Evolutionary conservation across 2,113 vertebrate species (phyloP), one percentile per base, ranked within the genome.

Genomic region (Gila orcuttii): DNA sequence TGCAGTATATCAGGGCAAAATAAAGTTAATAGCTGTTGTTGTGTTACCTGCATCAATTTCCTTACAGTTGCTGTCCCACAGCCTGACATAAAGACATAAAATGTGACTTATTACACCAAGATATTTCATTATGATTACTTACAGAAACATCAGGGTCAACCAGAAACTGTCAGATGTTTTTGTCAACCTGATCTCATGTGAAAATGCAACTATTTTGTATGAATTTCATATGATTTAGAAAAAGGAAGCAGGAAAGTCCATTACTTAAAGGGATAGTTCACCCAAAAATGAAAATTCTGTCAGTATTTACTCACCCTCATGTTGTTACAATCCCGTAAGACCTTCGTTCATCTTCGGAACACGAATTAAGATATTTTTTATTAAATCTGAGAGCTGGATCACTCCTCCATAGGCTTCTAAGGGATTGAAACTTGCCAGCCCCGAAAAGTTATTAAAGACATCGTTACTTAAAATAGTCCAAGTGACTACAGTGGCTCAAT

Each of bases 1-100:
- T 69, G 2, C 23, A 6, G 33, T 39, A 50, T 36, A 9, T n/a
- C 47, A 59, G 19, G 12, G 6, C n/a, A 36, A 10, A 45, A 21
- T 21, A 66, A 28, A 84, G 36, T 15, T n/a, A 3, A 62, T 13
- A 17, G 21, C 12, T 17, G 2, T 50, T 50, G 39, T 36, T 42
- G 57, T 33, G 76, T 90, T 92, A 98, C 97, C 95, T 98, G 96
- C 97, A 98, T 98, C 85, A 94, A 60, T 73, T 98, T 99, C 71
- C 97, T 95, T 55, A 97, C 94, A 0, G 89, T 87, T 71, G 93
- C 89, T 15, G 94, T 93, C 87, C 89, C 87, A 85, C 95, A 96
- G 33, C 96, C 97, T 99, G n/a, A 50, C 0, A 62, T 8, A 87
- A 69, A 84, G 33, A 83, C 75, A 21, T 45, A 45, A 39, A 39